Evolutionary conservation across 2,113 vertebrate species (phyloP).

Genomic region (Theropithecus gelada): DNA sequence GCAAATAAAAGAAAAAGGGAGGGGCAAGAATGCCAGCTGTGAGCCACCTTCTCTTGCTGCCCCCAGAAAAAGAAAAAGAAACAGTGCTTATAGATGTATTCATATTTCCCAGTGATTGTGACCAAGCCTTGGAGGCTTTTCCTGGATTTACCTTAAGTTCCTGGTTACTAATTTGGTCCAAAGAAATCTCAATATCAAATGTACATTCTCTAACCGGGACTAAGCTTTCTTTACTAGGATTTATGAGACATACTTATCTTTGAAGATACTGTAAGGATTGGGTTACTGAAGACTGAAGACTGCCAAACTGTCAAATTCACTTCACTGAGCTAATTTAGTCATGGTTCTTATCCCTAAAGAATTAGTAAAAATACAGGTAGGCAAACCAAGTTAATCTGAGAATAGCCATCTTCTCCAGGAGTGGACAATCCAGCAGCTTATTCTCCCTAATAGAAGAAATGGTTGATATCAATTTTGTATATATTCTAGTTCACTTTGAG

Average conservation of each 20-base stretch:
- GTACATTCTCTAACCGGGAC: neutral
- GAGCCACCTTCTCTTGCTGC: no score
- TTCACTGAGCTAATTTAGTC: neutral
- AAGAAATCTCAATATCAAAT: conserved; percentile 23
- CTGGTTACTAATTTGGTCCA: neutral
- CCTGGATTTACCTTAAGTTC: neutral
- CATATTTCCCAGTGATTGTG: neutral
- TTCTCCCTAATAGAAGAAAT: neutral
- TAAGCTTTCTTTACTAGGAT: neutral
- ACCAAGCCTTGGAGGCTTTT: neutral
- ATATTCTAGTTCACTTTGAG: neutral
- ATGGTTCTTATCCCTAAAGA: neutral
- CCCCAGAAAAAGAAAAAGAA: neutral
- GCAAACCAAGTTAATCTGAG: neutral
- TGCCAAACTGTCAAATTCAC: neutral
- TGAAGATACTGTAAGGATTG: neutral
- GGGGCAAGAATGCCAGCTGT: no score
- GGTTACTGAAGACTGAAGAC: neutral
- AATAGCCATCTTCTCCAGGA: neutral
- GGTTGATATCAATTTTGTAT: neutral
- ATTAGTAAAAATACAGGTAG: conserved; percentile 3
- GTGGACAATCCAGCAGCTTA: neutral
- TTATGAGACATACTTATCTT: neutral
- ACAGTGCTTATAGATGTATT: neutral
- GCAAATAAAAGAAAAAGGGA: neutral